Evolutionary conservation across 2,797 vertebrate species (phyloP).

Genomic region (Lepidocolaptes lacrymiger): DNA sequence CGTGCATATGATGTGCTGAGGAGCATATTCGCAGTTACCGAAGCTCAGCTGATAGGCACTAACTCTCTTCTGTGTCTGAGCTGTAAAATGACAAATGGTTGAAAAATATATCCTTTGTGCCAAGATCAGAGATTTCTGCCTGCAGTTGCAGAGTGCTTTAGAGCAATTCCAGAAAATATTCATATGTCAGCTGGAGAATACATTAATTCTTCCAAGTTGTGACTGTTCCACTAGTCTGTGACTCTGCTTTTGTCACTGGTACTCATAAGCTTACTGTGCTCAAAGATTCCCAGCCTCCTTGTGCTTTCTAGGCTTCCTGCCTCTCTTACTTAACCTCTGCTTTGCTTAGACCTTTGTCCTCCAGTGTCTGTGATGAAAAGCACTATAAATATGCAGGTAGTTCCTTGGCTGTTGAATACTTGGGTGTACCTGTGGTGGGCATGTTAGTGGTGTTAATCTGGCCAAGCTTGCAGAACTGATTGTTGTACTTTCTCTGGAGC

Average conservation of each 20-base stretch:
- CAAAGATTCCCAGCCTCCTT: not conserved
- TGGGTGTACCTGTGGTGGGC: not conserved
- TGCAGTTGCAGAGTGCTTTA: not conserved
- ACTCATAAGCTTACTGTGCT: not conserved
- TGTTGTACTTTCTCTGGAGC: not conserved
- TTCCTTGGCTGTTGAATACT: not conserved
- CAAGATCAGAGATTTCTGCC: conserved; percentile 1
- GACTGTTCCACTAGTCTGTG: not conserved
- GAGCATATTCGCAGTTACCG: not conserved
- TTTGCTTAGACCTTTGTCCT: not conserved
- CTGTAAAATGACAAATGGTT: not conserved
- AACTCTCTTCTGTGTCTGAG: not conserved
- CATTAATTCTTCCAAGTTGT: not conserved
- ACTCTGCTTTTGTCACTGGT: not conserved
- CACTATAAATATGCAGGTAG: not conserved
- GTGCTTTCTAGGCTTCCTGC: not conserved
- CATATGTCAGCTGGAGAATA: not conserved
- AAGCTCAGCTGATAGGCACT: not conserved
- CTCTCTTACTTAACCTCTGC: not conserved
- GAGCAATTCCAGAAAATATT: not conserved
- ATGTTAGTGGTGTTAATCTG: not conserved
- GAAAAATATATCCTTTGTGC: not conserved
- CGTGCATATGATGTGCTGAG: not conserved
- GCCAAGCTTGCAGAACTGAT: not conserved
- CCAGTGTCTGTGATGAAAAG: not conserved